These are phyloP conservation scores for Diadema setosum DNA, from an alignment of 35 echinoderm and acorn worm genomes.

Conservation along the genomic window DNA sequence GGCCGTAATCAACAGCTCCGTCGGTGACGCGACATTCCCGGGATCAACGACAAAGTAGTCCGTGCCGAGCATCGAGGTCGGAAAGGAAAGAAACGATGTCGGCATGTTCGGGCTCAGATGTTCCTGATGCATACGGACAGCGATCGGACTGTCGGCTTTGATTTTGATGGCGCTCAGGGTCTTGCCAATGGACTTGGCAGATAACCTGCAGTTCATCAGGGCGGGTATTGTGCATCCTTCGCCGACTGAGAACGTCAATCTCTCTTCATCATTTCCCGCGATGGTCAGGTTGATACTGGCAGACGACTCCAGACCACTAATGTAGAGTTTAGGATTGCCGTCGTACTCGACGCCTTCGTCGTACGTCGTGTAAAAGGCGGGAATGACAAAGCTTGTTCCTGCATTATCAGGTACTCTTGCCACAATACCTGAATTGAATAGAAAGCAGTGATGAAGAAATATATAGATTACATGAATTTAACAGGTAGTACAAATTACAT, in stretches of 20 bases:
- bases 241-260: neutral
- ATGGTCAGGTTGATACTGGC: constrained; percentile 5
- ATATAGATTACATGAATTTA: too few species aligned
- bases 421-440: too few species aligned
- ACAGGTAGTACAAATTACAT: too few species aligned
- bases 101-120: neutral
- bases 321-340: neutral
- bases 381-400: neutral
- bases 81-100: neutral
- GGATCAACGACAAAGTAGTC: neutral
- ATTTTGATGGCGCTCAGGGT: neutral
- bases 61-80: neutral
- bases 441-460: too few species aligned
- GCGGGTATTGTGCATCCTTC: constrained; percentile 9
- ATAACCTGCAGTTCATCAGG: neutral
- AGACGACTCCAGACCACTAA: neutral
- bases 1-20: neutral
- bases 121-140: constrained; percentile 10
- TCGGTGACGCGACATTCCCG: neutral
- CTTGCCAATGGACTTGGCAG: neutral
- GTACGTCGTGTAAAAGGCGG: neutral
- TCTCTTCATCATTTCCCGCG: neutral
- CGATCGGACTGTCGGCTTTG: neutral
- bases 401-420: neutral
- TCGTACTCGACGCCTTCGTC: neutral